Conservation (phyloP, 1,140 invertebrate species). For the Bombus sylvicola region DNA sequence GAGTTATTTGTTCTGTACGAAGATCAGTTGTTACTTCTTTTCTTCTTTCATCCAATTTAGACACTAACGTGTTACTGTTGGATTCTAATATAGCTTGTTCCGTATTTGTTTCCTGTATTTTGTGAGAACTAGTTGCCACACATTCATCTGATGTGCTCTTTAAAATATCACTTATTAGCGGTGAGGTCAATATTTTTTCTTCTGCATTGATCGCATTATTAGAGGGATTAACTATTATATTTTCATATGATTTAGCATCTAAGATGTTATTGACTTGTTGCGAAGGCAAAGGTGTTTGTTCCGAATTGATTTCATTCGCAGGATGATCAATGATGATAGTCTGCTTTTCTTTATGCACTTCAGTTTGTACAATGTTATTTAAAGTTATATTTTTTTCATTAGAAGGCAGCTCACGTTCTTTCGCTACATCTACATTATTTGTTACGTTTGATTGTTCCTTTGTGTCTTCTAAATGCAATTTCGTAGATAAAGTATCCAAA, state of each 20-base stretch:
- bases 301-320: not conserved
- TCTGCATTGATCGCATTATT: not conserved
- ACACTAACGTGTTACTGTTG: not conserved
- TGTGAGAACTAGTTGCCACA: not conserved
- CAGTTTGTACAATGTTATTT: not conserved
- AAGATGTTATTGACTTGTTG: not conserved
- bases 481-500: not conserved
- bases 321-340: not conserved
- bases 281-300: not conserved
- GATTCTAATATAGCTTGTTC: not conserved
- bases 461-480: constrained; percentile 2
- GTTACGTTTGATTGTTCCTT: not conserved
- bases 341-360: not conserved
- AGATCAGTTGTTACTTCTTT: not conserved
- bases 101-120: not conserved
- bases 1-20: not conserved
- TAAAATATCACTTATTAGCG: not conserved
- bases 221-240: not conserved
- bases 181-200: not conserved
- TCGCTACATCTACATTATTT: not conserved
- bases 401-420: not conserved
- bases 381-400: not conserved
- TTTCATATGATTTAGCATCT: not conserved
- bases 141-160: not conserved
- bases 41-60: not conserved